Conservation (phyloP, 2,888 invertebrate species). For the Drosophila atripex region DNA sequence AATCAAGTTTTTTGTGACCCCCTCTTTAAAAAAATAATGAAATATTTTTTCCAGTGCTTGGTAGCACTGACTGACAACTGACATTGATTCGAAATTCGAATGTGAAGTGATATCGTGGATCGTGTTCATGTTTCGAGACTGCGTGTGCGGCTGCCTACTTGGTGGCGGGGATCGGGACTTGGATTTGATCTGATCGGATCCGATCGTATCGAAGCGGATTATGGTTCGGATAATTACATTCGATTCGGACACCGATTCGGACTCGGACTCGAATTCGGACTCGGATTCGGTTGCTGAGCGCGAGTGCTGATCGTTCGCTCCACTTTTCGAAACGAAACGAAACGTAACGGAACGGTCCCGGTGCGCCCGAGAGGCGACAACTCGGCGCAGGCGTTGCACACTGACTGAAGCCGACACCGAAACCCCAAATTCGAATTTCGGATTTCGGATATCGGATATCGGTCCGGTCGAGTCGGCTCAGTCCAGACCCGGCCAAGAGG, state of each 20-base stretch:
- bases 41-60: neutral
- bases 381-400: constrained; percentile 47
- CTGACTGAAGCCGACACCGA: constrained; percentile 31
- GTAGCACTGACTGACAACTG: neutral
- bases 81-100: constrained; percentile 5
- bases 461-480: neutral
- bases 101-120: constrained; percentile 23
- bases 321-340: neutral
- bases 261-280: constrained; percentile 2
- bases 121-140: neutral
- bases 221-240: constrained; percentile 37
- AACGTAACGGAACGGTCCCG: constrained; percentile 32
- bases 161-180: constrained; percentile 4
- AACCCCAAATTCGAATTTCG: constrained; percentile 25
- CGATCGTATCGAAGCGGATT: constrained; percentile 7
- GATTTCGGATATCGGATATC: constrained; percentile 16
- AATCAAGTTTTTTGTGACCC: too few species aligned
- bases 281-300: neutral
- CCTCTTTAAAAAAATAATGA: too few species aligned
- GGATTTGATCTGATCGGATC: neutral
- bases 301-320: neutral
- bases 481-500: constrained; percentile 20
- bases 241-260: constrained; percentile 8
- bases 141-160: constrained; percentile 11
- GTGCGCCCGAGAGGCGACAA: constrained; percentile 44